Evolutionary conservation across 2,888 invertebrate genomes (phyloP), one percentile per base, ranked within the genome.

Genomic region (Gisinianus flammeolus): DNA sequence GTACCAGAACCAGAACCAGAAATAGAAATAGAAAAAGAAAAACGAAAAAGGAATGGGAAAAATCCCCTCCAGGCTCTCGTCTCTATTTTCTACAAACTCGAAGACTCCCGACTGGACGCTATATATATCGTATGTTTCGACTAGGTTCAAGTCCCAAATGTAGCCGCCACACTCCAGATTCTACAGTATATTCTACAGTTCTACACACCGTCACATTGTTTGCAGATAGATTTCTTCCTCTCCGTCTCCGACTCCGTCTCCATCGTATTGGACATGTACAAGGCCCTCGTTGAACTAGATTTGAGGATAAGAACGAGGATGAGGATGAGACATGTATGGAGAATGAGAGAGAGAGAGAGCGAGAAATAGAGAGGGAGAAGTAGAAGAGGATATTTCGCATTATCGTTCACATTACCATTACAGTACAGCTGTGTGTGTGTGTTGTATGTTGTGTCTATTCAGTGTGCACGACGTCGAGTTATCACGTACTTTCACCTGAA

Each of bases 401-500:
- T 26, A 62, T 62, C 62, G 26, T 26, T 26, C 12, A 26, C 66
- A 66, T 66, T 30, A 66, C 19, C 62, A 62, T 62, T 62, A 62
- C 62, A 12, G 56, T 56, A 10, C 52, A n/a, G n/a, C n/a, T n/a
- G n/a, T n/a, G n/a, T n/a, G n/a, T n/a, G n/a, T n/a, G n/a, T n/a
- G n/a, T n/a, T 44, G 4, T 19, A 24, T 30, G 2, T 66, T 66
- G 66, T 66, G 66, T 66, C 66, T 30, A 66, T 24, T 64, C 62
- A 64, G 62, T 66, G 30, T 19, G 66, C 12, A 64, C n/a, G n/a
- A n/a, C 30, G 28, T 66, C 19, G 30, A 66, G 66, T 66, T 66
- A 66, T 66, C 66, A 66, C 66, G 66, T 66, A 66, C 30, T 66
- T 66, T 66, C 12, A 30, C 30, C 28, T 26, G 66, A 66, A 66